Conservation (phyloP, 2,888 invertebrate species). For the Lacanobia wlatinum region DNA sequence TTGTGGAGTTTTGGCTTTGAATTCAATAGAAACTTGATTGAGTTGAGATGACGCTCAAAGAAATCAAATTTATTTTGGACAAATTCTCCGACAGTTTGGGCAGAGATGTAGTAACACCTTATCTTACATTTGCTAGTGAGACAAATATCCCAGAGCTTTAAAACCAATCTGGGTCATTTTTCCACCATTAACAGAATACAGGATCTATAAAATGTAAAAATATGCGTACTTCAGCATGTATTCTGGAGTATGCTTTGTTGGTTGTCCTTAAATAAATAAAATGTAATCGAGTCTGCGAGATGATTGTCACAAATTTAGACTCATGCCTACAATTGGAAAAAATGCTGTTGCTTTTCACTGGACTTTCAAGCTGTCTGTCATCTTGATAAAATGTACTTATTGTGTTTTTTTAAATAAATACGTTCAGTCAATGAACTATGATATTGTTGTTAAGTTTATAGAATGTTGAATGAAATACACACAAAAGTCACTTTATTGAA, state of each 20-base stretch:
- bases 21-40: conserved; percentile 36
- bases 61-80: conserved; percentile 7
- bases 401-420: neutral
- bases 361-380: neutral
- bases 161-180: too few relatives aligned
- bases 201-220: too few relatives aligned
- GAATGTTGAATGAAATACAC: conserved; percentile 2
- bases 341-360: too few relatives aligned
- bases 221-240: too few relatives aligned
- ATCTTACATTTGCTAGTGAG: neutral
- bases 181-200: too few relatives aligned
- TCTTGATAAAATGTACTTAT: neutral
- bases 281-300: neutral
- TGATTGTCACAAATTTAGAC: neutral
- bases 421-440: neutral
- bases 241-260: too few relatives aligned
- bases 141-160: too few relatives aligned
- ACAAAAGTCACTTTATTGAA: conserved; percentile 27
- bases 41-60: conserved; percentile 16
- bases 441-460: neutral
- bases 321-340: neutral
- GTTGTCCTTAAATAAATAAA: too few relatives aligned
- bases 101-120: neutral
- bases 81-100: neutral
- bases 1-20: conserved; percentile 34